Evolutionary conservation across 2,888 invertebrate species (phyloP), one percentile per base, ranked within the genome.

Genomic region (Anaspis maculata): DNA sequence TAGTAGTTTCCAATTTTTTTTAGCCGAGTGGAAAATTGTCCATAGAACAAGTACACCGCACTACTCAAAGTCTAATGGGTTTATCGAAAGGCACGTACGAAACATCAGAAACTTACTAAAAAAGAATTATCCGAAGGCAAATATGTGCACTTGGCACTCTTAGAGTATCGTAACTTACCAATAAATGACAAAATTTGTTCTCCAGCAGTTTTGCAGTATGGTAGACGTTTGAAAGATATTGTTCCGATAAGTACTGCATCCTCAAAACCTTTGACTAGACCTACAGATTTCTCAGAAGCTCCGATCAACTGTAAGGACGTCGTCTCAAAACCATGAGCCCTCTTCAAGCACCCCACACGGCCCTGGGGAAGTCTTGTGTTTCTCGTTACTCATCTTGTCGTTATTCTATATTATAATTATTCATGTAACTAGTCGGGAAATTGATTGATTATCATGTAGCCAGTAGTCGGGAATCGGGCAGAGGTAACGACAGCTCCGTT

Each of bases 81-180:
- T 31, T 9, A 25, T 31, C 7, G 31, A 31, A 15, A n/a, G 31
- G 4, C 31, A 31, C 7, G 25, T 25, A 2, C 31, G 23, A 5
- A 25, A 13, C 9, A 3, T 31, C n/a, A 25, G 23, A 6, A 31
- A 30, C n/a, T 9, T 30, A 13, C n/a, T 30, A 23, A 23, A 11
- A 30, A 30, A 24, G 32, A 34, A 12, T 25, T 30, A 7, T 38
- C 39, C 3, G 42, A 44, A 21, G 34, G 33, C 25, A 39, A 30
- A 25, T 43, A 48, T 25, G 28, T 33, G 9, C 29, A 44, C 25
- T 19, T 45, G 34, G 41, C 40, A 4, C 21, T 48, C 12, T 34
- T 46, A 11, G 37, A 46, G 13, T 38, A 41, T 1, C 29, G 42
- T 15, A 46, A 44, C 25, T 39, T 37, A 13, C 38, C 41, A 3